These are phyloP conservation scores for Megamerina dolium DNA, from an alignment of 2,888 invertebrate genomes.

Conservation along the genomic window DNA sequence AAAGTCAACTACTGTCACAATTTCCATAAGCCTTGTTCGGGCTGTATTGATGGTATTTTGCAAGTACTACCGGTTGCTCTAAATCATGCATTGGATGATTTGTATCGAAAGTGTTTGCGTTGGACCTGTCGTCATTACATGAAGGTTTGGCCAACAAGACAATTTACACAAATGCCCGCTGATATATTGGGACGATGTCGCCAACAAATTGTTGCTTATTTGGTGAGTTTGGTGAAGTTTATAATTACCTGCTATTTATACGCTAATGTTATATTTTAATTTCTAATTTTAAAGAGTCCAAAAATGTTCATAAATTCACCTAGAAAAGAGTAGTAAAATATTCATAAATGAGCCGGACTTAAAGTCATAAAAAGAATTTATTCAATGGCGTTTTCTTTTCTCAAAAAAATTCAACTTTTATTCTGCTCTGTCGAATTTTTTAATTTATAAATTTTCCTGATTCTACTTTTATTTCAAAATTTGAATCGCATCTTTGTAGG, in stretches of 20 bases:
- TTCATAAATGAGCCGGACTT: too few species aligned
- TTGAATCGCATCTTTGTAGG: too few species aligned
- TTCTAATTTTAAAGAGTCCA: background rate
- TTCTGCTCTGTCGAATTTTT: too few species aligned
- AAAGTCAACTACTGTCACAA: slow-evolving; percentile 88
- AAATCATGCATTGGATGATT: slow-evolving; percentile 79
- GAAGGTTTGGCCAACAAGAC: slow-evolving; percentile 85
- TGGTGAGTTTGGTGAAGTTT: slow-evolving; percentile 51
- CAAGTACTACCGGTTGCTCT: slow-evolving; percentile 82
- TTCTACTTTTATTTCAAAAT: too few species aligned
- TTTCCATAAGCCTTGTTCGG: slow-evolving; percentile 89
- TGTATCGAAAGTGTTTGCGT: slow-evolving; percentile 76
- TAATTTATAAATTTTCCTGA: too few species aligned
- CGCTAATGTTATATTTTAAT: too few species aligned
- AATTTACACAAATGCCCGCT: slow-evolving; percentile 77
- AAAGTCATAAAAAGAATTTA: too few species aligned
- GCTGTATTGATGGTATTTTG: slow-evolving; percentile 78
- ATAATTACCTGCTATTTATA: too few species aligned
- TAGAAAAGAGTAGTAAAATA: too few species aligned
- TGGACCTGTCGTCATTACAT: slow-evolving; percentile 86
- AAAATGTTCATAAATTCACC: too few species aligned
- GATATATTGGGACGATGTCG: slow-evolving; percentile 79
- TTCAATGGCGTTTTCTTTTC: too few species aligned
- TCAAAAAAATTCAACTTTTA: too few species aligned
- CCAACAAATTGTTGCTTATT: slow-evolving; percentile 72